Percentiles rank a stretch among this genome's conserved stretches.
phyloP scores from a whole-genome alignment of 1,140 invertebrate species.

The Temnothorax nylanderi region DNA sequence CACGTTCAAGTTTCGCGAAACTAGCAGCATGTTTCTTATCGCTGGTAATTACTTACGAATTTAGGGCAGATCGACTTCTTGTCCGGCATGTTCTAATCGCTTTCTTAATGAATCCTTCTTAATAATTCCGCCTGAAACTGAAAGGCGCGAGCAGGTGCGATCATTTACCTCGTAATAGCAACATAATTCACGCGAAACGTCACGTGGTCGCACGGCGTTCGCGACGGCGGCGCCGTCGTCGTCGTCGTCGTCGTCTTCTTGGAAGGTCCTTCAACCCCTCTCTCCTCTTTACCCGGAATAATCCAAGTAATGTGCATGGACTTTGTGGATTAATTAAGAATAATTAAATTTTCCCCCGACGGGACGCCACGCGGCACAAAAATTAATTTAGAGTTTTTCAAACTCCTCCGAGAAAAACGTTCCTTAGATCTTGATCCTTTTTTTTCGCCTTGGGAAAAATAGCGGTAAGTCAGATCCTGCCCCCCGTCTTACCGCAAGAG shows the following conservation, averaged over 20 bases:
- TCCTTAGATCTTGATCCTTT: conserved; percentile 25
- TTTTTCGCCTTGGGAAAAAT: conserved; percentile 24
- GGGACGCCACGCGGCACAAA: not conserved
- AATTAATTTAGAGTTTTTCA: conserved; percentile 66
- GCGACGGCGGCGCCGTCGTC: not conserved
- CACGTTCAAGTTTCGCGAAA: not conserved
- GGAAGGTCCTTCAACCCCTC: conserved; percentile 14
- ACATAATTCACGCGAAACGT: conserved; percentile 62
- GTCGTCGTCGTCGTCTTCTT: conserved; percentile 17
- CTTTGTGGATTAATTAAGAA: conserved; percentile 61
- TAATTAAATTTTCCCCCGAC: conserved; percentile 51
- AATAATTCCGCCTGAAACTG: conserved; percentile 56
- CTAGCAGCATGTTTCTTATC: conserved; percentile 19
- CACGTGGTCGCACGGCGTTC: conserved; percentile 17
- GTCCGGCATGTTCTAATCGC: conserved; percentile 31
- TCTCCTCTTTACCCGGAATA: not conserved
- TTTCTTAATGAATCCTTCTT: conserved; percentile 49
- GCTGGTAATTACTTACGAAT: conserved; percentile 28
- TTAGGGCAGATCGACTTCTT: conserved; percentile 31
- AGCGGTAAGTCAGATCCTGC: not conserved
- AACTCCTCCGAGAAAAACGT: conserved; percentile 18
- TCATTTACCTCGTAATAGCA: conserved; percentile 64
- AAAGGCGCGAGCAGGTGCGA: conserved; percentile 55
- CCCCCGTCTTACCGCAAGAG: not conserved
- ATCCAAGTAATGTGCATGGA: conserved; percentile 20